Percentiles rank a stretch among this genome's conserved stretches.
Conservation (phyloP, 2,888 invertebrate species). For the Drosophila histrio region DNA sequence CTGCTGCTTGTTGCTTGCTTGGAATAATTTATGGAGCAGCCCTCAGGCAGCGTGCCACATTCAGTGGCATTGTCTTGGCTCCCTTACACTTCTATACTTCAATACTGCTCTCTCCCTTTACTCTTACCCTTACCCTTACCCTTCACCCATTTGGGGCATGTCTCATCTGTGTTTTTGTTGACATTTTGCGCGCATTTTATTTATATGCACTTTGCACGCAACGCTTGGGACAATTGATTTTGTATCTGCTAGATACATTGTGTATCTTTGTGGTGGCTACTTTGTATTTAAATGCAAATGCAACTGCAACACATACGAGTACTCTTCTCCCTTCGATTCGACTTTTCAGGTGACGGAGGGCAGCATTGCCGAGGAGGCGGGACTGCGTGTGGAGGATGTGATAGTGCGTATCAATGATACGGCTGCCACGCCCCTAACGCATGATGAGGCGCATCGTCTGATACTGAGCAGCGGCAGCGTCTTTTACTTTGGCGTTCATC, state of each 20-base stretch:
- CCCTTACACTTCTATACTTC: neutral
- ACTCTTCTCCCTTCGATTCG: neutral
- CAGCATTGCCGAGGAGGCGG: constrained; percentile 92
- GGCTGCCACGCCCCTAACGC: constrained; percentile 88
- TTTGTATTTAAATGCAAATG: too few species aligned
- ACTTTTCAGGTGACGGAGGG: constrained; percentile 89
- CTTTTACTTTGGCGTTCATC: constrained; percentile 87
- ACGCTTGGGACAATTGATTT: constrained; percentile 51
- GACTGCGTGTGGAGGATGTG: constrained; percentile 93
- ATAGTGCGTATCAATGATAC: constrained; percentile 91
- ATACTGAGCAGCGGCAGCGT: constrained; percentile 89
- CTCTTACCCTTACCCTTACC: neutral
- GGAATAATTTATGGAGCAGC: constrained; percentile 45
- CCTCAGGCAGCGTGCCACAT: constrained; percentile 39
- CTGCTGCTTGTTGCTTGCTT: neutral
- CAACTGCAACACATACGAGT: too few species aligned
- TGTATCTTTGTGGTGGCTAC: constrained; percentile 14
- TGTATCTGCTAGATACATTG: constrained; percentile 36
- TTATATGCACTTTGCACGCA: constrained; percentile 73
- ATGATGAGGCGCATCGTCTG: constrained; percentile 90
- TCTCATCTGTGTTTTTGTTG: constrained; percentile 62
- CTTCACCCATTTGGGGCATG: neutral
- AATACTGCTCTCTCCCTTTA: too few species aligned
- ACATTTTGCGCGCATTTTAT: constrained; percentile 77
- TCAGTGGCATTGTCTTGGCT: constrained; percentile 28